Evolutionary conservation across 2,113 vertebrate species (phyloP).

Genomic region (Phasianus colchicus): DNA sequence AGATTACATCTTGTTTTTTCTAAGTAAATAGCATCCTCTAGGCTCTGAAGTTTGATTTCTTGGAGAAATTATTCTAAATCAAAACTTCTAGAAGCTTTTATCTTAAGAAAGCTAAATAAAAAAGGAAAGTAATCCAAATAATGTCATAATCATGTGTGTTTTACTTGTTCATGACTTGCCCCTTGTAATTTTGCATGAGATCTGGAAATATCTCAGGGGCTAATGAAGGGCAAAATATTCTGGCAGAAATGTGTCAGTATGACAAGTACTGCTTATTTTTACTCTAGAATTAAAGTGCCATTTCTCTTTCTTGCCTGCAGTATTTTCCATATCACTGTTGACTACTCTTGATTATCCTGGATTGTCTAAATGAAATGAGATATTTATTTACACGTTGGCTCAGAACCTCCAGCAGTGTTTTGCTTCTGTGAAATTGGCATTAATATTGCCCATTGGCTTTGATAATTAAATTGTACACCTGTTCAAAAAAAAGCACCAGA

Average conservation of each 20-base stretch:
- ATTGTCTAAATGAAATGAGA: slow-evolving; percentile 48
- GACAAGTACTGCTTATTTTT: not conserved
- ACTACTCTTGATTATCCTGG: slow-evolving; percentile 47
- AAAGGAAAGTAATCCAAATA: not conserved
- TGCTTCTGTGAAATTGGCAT: slow-evolving; percentile 50
- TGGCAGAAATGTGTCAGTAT: not conserved
- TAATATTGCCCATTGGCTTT: slow-evolving; percentile 66
- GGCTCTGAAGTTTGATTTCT: not conserved
- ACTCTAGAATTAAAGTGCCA: not conserved
- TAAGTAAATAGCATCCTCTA: not conserved
- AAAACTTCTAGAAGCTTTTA: not conserved
- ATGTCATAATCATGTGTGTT: not conserved
- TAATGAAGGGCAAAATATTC: slow-evolving; percentile 42
- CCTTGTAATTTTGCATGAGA: not conserved
- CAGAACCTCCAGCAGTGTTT: slow-evolving; percentile 44
- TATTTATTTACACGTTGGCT: slow-evolving; percentile 55
- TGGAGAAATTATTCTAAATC: not conserved
- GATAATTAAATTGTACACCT: slow-evolving; percentile 75
- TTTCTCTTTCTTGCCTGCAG: slow-evolving; percentile 26
- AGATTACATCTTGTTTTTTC: not conserved
- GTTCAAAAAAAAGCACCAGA: slow-evolving; percentile 74
- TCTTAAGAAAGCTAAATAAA: not conserved
- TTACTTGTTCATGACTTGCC: not conserved
- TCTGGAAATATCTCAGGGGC: slow-evolving; percentile 25
- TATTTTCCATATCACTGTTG: slow-evolving; percentile 25